A percentile compares a stretch with the other conserved stretches of the same genome.
These are phyloP conservation scores for Stenolophus ochropezus DNA, from an alignment of 2,888 invertebrate species.

Conservation along the genomic window DNA sequence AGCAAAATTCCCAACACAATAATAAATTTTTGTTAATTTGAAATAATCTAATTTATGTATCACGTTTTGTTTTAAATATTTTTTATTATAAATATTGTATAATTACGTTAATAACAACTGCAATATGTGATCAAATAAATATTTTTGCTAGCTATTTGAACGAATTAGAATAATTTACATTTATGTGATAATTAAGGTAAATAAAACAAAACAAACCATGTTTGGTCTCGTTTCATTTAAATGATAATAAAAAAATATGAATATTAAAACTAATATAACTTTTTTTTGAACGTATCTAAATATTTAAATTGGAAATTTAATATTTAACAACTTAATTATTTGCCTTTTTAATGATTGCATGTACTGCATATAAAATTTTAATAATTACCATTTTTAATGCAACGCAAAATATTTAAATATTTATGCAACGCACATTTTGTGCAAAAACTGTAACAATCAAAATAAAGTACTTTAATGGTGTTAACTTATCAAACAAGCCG, in stretches of 20 bases:
- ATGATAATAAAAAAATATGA: no score
- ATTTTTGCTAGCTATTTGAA: neutral
- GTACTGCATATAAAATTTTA: neutral
- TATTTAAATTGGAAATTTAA: no score
- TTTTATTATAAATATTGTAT: neutral
- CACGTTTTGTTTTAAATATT: neutral
- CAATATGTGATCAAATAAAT: neutral
- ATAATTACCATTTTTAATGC: neutral
- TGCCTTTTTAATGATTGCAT: no score
- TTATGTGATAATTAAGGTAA: neutral
- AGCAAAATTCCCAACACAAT: neutral
- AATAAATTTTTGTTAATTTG: neutral
- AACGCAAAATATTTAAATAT: neutral
- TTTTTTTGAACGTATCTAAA: no score
- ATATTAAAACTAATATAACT: no score
- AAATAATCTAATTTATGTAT: no score
- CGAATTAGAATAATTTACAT: neutral
- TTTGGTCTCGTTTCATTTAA: no score
- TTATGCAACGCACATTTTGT: no score
- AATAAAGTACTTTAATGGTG: no score
- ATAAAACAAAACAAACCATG: no score
- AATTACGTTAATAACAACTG: neutral
- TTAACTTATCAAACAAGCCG: neutral
- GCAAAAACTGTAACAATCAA: no score
- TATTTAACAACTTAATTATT: no score